Percentiles rank a stretch among this genome's conserved stretches.
These are phyloP conservation scores for Petrocephalus microphthalmus DNA, from an alignment of 2,113 vertebrate genomes.

Conservation along the genomic window DNA sequence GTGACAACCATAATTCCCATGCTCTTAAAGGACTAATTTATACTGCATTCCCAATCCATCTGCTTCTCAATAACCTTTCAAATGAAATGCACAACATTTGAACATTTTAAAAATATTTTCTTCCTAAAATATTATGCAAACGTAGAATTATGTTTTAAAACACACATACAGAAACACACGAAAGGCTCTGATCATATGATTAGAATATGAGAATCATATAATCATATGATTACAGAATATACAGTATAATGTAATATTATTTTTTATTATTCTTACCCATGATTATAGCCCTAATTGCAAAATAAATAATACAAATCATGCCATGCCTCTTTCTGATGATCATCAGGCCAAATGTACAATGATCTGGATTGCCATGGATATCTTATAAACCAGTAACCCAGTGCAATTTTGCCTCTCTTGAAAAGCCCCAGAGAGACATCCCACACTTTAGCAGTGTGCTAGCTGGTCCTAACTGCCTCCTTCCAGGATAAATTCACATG, in stretches of 20 bases:
- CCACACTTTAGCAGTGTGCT: constrained; percentile 2
- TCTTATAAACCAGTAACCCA: constrained; percentile 1
- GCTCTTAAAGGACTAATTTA: constrained; percentile 20
- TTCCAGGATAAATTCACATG: not conserved
- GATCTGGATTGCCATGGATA: constrained; percentile 12
- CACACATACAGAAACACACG: not conserved
- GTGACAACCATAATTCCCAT: constrained; percentile 17
- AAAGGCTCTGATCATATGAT: too few species aligned
- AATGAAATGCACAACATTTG: not conserved
- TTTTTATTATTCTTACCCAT: not conserved
- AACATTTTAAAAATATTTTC: not conserved
- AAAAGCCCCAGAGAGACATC: not conserved
- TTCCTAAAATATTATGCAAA: not conserved
- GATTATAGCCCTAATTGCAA: not conserved
- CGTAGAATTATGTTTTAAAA: not conserved
- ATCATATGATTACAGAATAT: not conserved
- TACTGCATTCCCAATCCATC: not conserved
- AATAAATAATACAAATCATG: not conserved
- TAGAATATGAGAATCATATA: too few species aligned
- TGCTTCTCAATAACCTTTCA: not conserved
- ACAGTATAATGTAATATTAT: not conserved
- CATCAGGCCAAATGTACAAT: not conserved
- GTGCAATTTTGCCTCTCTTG: constrained; percentile 6
- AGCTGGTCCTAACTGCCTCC: not conserved
- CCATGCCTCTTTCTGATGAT: not conserved